Percentiles rank a stretch among this genome's conserved stretches.
phyloP scores from a whole-genome alignment of 2,888 invertebrate genomes.

The Troilus luridus region DNA sequence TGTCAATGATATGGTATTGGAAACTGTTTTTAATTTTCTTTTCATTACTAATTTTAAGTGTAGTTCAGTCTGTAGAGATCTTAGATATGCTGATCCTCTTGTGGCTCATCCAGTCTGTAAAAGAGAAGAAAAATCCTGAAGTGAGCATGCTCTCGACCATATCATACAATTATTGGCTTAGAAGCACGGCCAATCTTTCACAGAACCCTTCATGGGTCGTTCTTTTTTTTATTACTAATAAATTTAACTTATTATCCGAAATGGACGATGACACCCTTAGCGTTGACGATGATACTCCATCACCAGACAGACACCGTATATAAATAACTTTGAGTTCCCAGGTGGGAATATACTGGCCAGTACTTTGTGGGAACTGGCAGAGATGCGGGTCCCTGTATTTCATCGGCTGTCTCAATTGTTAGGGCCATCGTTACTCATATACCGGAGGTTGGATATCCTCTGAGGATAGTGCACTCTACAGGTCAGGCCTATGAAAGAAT shows the following conservation, averaged over 20 bases:
- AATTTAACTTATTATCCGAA: not conserved
- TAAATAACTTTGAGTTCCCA: not conserved
- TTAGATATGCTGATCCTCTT: no score
- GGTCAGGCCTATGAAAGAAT: not conserved
- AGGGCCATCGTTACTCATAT: constrained; percentile 1
- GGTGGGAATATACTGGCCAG: constrained; percentile 6
- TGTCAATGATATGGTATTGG: no score
- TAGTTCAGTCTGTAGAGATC: no score
- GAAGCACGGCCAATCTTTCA: no score
- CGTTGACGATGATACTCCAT: not conserved
- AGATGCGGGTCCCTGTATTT: constrained; percentile 29
- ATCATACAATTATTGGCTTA: no score
- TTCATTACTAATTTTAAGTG: no score
- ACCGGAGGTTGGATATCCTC: not conserved
- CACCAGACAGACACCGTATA: not conserved
- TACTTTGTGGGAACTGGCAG: not conserved
- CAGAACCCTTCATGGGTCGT: no score
- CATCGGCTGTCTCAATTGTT: constrained; percentile 7
- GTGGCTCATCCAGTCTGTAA: no score
- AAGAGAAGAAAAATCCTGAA: no score
- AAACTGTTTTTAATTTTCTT: no score
- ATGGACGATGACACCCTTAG: not conserved
- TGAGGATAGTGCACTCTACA: not conserved
- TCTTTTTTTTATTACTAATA: no score
- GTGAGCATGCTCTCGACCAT: no score